phyloP scores from a whole-genome alignment of 2,113 vertebrate genomes.

The Larimichthys crocea region DNA sequence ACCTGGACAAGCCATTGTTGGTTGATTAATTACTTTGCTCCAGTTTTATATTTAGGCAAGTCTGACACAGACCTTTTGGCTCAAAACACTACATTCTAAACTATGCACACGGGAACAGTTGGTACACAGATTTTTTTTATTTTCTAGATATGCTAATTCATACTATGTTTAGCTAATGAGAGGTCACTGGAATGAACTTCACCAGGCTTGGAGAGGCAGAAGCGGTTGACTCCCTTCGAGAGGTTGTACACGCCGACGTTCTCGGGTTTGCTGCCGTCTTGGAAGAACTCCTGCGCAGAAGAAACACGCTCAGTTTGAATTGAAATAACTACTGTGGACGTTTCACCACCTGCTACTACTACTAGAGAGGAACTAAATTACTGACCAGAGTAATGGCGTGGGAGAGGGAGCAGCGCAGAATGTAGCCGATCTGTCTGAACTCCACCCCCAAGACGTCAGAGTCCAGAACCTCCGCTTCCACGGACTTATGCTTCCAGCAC shows the following conservation, averaged over 20 bases:
- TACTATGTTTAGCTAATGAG: slow-evolving; percentile 50
- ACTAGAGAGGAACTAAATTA: not conserved
- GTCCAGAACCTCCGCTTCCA: slow-evolving; percentile 94
- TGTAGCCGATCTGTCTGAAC: slow-evolving; percentile 97
- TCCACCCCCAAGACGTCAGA: slow-evolving; percentile 89
- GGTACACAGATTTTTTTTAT: slow-evolving; percentile 3
- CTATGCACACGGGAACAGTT: slow-evolving; percentile 32
- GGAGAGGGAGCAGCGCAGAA: slow-evolving; percentile 96
- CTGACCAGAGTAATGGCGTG: slow-evolving; percentile 97
- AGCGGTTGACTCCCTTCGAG: slow-evolving; percentile 97
- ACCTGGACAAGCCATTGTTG: slow-evolving; percentile 81
- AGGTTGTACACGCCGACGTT: slow-evolving; percentile 98
- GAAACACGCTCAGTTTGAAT: not conserved
- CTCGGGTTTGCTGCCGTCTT: slow-evolving; percentile 96
- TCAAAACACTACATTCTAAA: slow-evolving; percentile 26
- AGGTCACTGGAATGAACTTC: slow-evolving; percentile 59
- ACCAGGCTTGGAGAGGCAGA: slow-evolving; percentile 99
- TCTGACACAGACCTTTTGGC: slow-evolving; percentile 58
- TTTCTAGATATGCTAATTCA: slow-evolving; percentile 54
- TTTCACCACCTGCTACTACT: not conserved
- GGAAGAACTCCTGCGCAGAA: slow-evolving; percentile 93
- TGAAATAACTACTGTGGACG: not conserved
- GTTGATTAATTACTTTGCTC: slow-evolving; percentile 65
- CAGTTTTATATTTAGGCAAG: slow-evolving; percentile 66
- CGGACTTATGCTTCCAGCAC: slow-evolving; percentile 98